A percentile compares a stretch with the other conserved stretches of the same genome.
Evolutionary conservation across 2,797 vertebrate species (phyloP).

Genomic region (Spinibarbus caldwelli): DNA sequence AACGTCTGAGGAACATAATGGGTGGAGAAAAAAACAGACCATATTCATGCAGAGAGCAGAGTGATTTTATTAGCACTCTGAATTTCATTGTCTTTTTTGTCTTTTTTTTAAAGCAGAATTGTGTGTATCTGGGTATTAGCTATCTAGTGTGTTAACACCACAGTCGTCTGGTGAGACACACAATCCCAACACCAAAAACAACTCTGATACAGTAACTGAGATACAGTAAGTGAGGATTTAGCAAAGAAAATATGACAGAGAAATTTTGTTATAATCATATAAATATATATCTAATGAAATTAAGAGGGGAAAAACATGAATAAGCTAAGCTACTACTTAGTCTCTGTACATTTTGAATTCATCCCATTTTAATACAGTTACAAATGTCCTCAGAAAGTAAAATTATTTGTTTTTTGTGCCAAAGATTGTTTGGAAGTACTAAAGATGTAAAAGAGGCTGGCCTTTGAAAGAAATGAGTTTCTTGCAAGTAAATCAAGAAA

Average conservation of each 20-base stretch:
- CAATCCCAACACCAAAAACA: not conserved
- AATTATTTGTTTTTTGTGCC: not conserved
- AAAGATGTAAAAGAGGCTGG: not conserved
- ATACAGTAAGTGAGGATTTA: not conserved
- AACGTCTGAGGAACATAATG: not conserved
- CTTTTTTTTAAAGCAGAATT: conserved; percentile 7
- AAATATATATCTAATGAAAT: not conserved
- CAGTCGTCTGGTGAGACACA: conserved; percentile 14
- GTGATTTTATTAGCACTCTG: conserved; percentile 57
- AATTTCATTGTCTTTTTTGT: not conserved
- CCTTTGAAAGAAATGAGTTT: conserved; percentile 21
- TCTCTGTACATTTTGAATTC: not conserved
- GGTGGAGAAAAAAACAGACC: not conserved
- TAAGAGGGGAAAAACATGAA: not conserved
- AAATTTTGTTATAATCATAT: not conserved
- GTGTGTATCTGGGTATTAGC: conserved; percentile 45
- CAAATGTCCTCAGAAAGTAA: not conserved
- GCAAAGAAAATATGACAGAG: not conserved
- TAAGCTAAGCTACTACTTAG: not conserved
- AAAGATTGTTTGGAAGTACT: not conserved
- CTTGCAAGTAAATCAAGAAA: conserved; percentile 11
- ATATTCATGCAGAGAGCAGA: conserved; percentile 12
- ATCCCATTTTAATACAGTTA: not conserved
- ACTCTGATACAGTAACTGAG: not conserved
- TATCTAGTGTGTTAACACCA: conserved; percentile 24